A percentile compares a stretch with the other conserved stretches of the same genome.
These are phyloP conservation scores for Boleophthalmus pectinirostris DNA, from an alignment of 2,113 vertebrate genomes.

Conservation along the genomic window DNA sequence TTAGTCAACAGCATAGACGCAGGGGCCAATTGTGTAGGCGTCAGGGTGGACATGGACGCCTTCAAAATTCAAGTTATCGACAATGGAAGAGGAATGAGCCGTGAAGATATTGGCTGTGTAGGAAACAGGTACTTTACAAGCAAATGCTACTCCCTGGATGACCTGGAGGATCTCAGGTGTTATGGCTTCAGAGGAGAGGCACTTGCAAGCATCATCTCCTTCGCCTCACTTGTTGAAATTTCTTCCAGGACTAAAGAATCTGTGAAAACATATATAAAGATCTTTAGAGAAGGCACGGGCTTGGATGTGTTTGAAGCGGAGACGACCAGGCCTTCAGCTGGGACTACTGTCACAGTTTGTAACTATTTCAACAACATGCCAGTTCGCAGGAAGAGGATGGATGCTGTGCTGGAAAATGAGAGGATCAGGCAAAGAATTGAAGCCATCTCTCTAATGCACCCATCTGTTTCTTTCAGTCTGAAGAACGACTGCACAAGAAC, in stretches of 20 bases:
- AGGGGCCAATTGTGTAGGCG: slow-evolving; percentile 88
- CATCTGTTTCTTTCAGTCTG: slow-evolving; percentile 89
- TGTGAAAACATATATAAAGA: slow-evolving; percentile 83
- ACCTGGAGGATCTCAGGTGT: slow-evolving; percentile 85
- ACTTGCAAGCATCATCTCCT: slow-evolving; percentile 84
- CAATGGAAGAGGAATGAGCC: slow-evolving; percentile 86
- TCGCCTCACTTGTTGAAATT: slow-evolving; percentile 88
- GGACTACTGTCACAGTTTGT: slow-evolving; percentile 87
- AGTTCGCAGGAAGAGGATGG: slow-evolving; percentile 87
- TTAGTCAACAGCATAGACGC: slow-evolving; percentile 91
- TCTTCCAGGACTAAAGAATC: slow-evolving; percentile 81
- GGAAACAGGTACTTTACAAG: slow-evolving; percentile 89
- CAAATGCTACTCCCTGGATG: slow-evolving; percentile 84
- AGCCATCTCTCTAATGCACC: slow-evolving; percentile 88
- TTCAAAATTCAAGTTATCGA: slow-evolving; percentile 93
- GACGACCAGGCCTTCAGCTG: slow-evolving; percentile 80
- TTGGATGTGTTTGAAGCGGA: slow-evolving; percentile 81
- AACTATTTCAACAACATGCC: slow-evolving; percentile 92
- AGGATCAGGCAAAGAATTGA: slow-evolving; percentile 87
- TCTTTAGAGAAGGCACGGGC: slow-evolving; percentile 84
- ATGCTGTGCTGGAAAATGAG: slow-evolving; percentile 86
- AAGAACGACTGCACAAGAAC: slow-evolving; percentile 85
- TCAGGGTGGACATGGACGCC: slow-evolving; percentile 88
- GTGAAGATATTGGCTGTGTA: slow-evolving; percentile 80
- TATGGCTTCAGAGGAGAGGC: slow-evolving; percentile 95